Evolutionary conservation across 2,888 invertebrate species (phyloP).

Genomic region (Pachliopta kotzebuea): DNA sequence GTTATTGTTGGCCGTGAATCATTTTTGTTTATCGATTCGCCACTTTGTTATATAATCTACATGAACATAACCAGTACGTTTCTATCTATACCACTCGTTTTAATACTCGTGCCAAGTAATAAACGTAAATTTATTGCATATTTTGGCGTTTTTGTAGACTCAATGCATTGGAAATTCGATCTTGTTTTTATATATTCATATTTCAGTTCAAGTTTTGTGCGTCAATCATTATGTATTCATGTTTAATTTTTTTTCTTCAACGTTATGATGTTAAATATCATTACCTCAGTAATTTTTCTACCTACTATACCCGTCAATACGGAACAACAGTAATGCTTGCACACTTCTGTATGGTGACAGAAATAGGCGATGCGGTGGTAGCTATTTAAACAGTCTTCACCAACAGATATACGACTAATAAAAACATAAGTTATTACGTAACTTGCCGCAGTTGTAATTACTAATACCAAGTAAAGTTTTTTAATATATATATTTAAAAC

Average conservation of each 20-base stretch:
- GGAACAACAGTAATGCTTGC: too few species aligned
- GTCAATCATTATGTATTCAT: not conserved
- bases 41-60: constrained; percentile 27
- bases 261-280: too few species aligned
- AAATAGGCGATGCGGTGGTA: too few species aligned
- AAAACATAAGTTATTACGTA: not conserved
- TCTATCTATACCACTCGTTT: constrained; percentile 10
- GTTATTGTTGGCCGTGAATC: constrained; percentile 29
- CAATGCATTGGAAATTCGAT: not conserved
- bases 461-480: not conserved
- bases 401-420: too few species aligned
- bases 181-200: not conserved
- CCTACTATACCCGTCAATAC: too few species aligned
- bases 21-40: constrained; percentile 30
- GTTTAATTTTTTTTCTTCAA: not conserved
- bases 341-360: too few species aligned
- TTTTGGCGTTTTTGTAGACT: not conserved
- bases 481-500: not conserved
- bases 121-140: constrained; percentile 6
- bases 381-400: too few species aligned
- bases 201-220: not conserved
- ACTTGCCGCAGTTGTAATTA: not conserved
- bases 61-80: constrained; percentile 5
- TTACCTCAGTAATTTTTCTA: too few species aligned
- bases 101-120: constrained; percentile 22